Base-by-base conservation (phyloP, 2,888 invertebrate genomes). In the Iselma pallidipennis region DNA sequence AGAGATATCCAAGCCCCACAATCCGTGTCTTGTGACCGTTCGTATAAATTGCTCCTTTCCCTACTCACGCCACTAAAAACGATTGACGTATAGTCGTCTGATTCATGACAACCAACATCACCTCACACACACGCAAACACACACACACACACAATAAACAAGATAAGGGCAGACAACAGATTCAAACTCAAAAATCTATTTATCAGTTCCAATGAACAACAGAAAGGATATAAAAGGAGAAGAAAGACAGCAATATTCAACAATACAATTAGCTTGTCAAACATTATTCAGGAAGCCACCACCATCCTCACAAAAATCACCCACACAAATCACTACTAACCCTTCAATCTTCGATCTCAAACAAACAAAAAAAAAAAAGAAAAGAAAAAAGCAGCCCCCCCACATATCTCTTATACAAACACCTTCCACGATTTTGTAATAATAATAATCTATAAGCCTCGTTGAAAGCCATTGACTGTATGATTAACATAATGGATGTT, bases 401-500 rank as follows among this genome's bases (percentile, higher is more conserved):
- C 26, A 26, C 10, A 64, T 62, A 58, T 58, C 57, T 60, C 59
- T 58, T 68, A 65, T 55, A 63, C 66, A 67, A 70, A 70, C 68
- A 68, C 53, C 66, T 61, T 37, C 37, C 37, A 16, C 16, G 37
- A 37, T 37, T 37, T 37, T 16, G n/a, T n/a, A n/a, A n/a, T n/a
- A n/a, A n/a, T n/a, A 48, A 33, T 50, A 54, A 53, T 48, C 53
- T 61, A 61, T 65, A 71, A 71, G 70, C 68, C 69, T 67, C 66
- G 68, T 73, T 71, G 68, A 74, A 67, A 66, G 66, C 66, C 61
- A 71, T 71, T 70, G 73, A 68, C 73, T 71, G 68, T 72, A 61
- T 73, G 71, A 74, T 74, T 74, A 74, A 64, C 69, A 67, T 71
- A 71, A 74, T 72, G 67, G 73, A 67, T 75, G 73, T 75, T 75